These are phyloP conservation scores for Isurus oxyrinchus DNA, from an alignment of 2,113 vertebrate genomes.

Conservation along the genomic window DNA sequence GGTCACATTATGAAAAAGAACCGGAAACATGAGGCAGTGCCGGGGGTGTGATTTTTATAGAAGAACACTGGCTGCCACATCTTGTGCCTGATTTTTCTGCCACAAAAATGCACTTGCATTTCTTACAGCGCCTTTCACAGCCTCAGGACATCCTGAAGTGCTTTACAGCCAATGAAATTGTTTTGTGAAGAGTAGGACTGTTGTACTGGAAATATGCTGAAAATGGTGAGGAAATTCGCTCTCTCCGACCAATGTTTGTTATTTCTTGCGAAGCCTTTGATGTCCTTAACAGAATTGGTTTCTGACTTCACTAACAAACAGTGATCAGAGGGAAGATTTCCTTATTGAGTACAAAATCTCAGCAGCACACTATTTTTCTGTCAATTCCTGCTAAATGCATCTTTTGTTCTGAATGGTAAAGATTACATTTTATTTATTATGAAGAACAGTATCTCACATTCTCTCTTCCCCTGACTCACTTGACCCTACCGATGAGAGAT, in stretches of 20 bases:
- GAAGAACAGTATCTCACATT: not conserved
- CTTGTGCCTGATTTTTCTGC: not conserved
- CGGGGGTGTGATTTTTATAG: not conserved
- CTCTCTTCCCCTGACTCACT: not conserved
- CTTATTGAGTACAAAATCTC: not conserved
- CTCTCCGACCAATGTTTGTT: not conserved
- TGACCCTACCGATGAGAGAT: not conserved
- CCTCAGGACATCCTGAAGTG: not conserved
- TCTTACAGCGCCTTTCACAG: not conserved
- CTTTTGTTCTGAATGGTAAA: not conserved
- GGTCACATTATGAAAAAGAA: no score
- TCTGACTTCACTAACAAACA: not conserved
- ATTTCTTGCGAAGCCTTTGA: not conserved
- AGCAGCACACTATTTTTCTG: not conserved
- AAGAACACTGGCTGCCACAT: not conserved
- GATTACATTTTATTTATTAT: not conserved
- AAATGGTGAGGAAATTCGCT: not conserved
- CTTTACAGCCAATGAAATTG: no score
- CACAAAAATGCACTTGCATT: not conserved
- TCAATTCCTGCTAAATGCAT: not conserved
- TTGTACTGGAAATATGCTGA: not conserved
- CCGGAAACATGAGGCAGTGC: not conserved
- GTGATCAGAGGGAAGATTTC: not conserved
- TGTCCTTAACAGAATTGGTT: not conserved
- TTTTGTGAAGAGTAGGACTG: no score